Conservation (phyloP, 30 jellyfish, hydroid and myxozoan genomes). For the Rhopilema esculentum region DNA sequence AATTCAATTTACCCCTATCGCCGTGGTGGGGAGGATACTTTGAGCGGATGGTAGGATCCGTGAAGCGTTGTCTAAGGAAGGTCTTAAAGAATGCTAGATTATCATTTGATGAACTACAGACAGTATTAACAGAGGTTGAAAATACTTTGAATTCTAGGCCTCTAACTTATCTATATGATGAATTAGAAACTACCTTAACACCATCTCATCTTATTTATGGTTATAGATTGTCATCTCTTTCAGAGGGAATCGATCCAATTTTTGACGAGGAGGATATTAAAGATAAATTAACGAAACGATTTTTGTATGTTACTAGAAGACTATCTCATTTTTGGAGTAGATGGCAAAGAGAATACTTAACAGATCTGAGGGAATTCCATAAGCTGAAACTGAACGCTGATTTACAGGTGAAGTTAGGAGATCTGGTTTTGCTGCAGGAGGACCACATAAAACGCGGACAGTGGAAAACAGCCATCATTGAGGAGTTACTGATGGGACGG, state of each 20-base stretch:
- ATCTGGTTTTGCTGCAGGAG: too few relatives aligned
- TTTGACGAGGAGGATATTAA: not conserved
- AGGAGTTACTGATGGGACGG: constrained; percentile 10
- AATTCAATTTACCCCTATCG: too few relatives aligned
- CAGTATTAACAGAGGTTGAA: constrained; percentile 43
- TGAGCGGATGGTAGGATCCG: too few relatives aligned
- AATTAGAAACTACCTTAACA: constrained; percentile 17
- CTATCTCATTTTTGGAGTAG: constrained; percentile 52
- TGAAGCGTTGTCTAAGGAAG: too few relatives aligned
- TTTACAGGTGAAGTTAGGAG: not conserved
- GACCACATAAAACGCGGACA: too few relatives aligned
- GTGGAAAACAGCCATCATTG: constrained; percentile 39
- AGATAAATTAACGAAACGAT: constrained; percentile 5
- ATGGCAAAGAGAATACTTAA: constrained; percentile 51
- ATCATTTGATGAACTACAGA: too few relatives aligned
- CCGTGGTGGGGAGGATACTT: too few relatives aligned
- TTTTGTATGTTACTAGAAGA: too few relatives aligned
- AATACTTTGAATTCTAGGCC: constrained; percentile 34
- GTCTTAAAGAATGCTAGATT: too few relatives aligned
- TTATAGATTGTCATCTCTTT: too few relatives aligned
- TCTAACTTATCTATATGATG: constrained; percentile 27
- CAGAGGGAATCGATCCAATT: constrained; percentile 19
- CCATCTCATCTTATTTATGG: too few relatives aligned
- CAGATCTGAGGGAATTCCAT: constrained; percentile 52
- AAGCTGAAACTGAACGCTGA: not conserved